Evolutionary conservation across 2,797 vertebrate genomes (phyloP), one percentile per base, ranked within the genome.

Genomic region (Trematomus bernacchii): DNA sequence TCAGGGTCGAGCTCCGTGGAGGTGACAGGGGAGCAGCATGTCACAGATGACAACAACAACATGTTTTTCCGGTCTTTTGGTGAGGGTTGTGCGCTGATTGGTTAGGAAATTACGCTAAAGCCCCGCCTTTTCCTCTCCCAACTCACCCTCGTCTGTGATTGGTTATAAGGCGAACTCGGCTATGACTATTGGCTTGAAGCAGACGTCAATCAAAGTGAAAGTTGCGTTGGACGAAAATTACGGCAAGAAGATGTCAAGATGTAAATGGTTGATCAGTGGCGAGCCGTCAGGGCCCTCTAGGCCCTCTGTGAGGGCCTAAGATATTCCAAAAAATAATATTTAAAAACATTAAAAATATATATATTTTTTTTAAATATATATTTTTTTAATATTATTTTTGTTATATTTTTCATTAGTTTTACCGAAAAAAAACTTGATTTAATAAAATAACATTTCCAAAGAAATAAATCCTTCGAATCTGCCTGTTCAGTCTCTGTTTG

Each of bases 1-100:
- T 94, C 92, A 0, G 73, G 27, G 2, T 94, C 94, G 21, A 79
- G 85, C 55, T 95, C 94, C 12, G 79, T 54, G 2, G 91, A 83
- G 16, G 71, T 77, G 7, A 85, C 88, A 5, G 85, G 82, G 47
- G 91, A 16, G 53, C 63, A 71, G 80, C 87, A 88, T 82, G 50
- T 71, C 83, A 66, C 63, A 76, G 18, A 71, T 27, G 27, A 80
- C 21, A 79, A 80, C 67, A 84, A 76, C 63, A 85, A 66, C 89
- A 89, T 88, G 85, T 83, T 85, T 66, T 91, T 89, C 87, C 89
- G 85, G 71, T 0, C n/a, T 76, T 6, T 66, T 8, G 2, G 18
- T 15, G 21, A 68, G 6, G 0, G 0, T 27, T 5, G 2, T 11
- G n/a, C 30, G 52, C 23, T 85, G 59, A 90, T 93, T 92, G 2